phyloP scores from a whole-genome alignment of 2,113 vertebrate species.

The Pygoscelis antarcticus region DNA sequence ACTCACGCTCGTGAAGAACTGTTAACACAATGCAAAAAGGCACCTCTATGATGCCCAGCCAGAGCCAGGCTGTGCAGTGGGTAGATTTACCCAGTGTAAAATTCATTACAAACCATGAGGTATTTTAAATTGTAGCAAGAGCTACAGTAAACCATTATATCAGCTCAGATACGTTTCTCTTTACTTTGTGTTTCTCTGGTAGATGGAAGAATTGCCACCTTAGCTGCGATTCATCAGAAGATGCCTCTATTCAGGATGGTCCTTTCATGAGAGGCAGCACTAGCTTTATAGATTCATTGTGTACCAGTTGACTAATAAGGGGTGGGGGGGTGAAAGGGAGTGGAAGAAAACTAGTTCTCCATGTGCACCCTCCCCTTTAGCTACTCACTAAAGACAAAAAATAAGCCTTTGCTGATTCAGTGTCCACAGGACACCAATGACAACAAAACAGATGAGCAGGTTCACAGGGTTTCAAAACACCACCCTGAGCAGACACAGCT shows the following conservation, averaged over 20 bases:
- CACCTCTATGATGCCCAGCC: background rate
- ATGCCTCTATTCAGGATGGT: background rate
- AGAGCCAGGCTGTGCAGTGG: background rate
- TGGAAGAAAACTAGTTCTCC: background rate
- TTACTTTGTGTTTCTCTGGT: background rate
- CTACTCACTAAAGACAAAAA: background rate
- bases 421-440: background rate
- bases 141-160: background rate
- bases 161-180: background rate
- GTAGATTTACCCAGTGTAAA: background rate
- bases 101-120: background rate
- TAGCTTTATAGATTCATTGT: background rate
- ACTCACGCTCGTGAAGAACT: fast-evolving
- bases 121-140: background rate
- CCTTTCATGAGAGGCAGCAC: background rate
- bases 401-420: fast-evolving
- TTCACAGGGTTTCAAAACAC: background rate
- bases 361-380: background rate
- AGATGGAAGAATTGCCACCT: background rate
- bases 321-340: background rate
- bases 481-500: background rate
- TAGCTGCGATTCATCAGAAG: background rate
- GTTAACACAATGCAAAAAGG: background rate
- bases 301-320: background rate
- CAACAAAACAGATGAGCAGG: background rate